Conservation (phyloP, 1,140 invertebrate genomes). For the Drosophila subobscura region DNA sequence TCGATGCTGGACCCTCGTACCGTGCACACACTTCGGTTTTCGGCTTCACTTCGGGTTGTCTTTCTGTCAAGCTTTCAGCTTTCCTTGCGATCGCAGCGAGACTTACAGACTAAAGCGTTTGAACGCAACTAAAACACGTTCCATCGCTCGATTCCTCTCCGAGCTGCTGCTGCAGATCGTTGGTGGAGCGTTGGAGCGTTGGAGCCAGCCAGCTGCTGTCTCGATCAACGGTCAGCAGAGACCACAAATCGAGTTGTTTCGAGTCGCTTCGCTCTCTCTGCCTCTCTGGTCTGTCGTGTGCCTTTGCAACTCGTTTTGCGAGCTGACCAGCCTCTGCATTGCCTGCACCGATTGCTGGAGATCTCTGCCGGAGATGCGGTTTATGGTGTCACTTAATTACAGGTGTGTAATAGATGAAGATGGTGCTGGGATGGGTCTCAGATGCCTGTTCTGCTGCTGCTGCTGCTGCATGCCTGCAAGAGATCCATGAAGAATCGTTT, state of each 20-base stretch:
- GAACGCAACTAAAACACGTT: conserved; percentile 80
- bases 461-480: background rate
- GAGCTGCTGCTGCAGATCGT: conserved; percentile 19
- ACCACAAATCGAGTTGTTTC: no score
- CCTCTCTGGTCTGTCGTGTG: background rate
- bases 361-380: conserved; percentile 28
- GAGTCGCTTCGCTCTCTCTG: conserved; percentile 9
- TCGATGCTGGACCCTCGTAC: conserved; percentile 42
- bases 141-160: conserved; percentile 61
- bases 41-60: conserved; percentile 7
- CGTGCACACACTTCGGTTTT: conserved; percentile 50
- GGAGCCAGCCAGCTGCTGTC: conserved; percentile 56
- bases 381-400: conserved; percentile 49
- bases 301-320: no score
- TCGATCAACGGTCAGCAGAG: background rate
- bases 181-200: no score
- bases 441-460: no score
- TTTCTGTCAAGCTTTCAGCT: conserved; percentile 3
- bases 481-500: conserved; percentile 8
- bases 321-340: conserved; percentile 23
- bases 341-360: conserved; percentile 10
- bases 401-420: conserved; percentile 41
- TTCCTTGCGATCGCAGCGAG: conserved; percentile 61
- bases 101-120: conserved; percentile 82
- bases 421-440: conserved; percentile 16